These are phyloP conservation scores for Cirrhinus molitorella DNA, from an alignment of 2,797 vertebrate species.

Conservation along the genomic window DNA sequence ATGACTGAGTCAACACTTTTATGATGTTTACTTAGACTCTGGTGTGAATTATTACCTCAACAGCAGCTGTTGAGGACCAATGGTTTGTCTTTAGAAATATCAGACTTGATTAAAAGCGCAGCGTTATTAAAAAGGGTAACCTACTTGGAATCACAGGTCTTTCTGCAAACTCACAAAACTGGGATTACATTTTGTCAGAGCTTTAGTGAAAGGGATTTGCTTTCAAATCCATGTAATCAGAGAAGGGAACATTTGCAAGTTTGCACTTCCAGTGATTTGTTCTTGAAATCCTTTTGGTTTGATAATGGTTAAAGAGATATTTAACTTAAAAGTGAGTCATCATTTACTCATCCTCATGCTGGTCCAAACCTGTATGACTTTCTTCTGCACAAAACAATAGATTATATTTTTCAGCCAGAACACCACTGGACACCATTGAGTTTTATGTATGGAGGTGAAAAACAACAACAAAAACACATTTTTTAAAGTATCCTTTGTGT, in stretches of 20 bases:
- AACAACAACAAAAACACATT: background rate
- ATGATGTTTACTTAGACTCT: conserved; percentile 29
- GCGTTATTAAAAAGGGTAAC: conserved; percentile 26
- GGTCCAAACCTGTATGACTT: background rate
- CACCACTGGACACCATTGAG: background rate
- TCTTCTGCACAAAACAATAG: background rate
- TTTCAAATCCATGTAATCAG: conserved; percentile 12
- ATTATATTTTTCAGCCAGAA: background rate
- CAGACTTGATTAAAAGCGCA: conserved; percentile 9
- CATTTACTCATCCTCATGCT: background rate
- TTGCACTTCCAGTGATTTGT: background rate
- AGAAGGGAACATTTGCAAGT: background rate
- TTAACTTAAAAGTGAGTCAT: background rate
- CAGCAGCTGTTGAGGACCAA: background rate
- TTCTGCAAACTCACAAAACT: conserved; percentile 19
- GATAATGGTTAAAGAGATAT: background rate
- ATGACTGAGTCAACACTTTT: background rate
- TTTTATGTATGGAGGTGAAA: background rate
- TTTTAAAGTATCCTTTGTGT: background rate
- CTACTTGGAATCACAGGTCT: background rate
- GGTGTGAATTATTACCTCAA: conserved; percentile 10
- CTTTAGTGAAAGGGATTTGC: conserved; percentile 12
- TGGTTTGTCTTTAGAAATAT: background rate
- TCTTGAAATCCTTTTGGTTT: background rate
- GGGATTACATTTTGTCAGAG: conserved; percentile 21